Evolutionary conservation across 2,888 invertebrate species (phyloP).

Genomic region (Caenorhabditis panamensis): DNA sequence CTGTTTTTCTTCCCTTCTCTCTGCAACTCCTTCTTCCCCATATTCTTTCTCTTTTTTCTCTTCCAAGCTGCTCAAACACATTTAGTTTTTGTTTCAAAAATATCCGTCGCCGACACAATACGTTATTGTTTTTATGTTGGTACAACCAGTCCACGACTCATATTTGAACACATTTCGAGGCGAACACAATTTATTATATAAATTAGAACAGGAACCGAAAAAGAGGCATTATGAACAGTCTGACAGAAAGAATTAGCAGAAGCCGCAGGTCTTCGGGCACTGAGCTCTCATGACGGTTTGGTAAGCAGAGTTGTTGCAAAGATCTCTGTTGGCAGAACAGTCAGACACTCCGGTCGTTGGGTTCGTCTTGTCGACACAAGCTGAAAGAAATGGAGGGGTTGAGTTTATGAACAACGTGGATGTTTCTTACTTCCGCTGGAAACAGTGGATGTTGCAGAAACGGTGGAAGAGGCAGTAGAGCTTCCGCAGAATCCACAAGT

Average conservation of each 20-base stretch:
- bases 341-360: slow-evolving; percentile 49
- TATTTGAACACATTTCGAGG: slow-evolving; percentile 48
- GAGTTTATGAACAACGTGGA: not conserved
- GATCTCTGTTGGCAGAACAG: slow-evolving; percentile 24
- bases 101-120: slow-evolving; percentile 45
- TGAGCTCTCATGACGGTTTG: slow-evolving; percentile 38
- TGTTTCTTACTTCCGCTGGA: slow-evolving; percentile 31
- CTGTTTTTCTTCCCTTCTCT: slow-evolving; percentile 17
- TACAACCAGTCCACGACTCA: slow-evolving; percentile 24
- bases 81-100: slow-evolving; percentile 55
- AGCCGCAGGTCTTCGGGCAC: slow-evolving; percentile 51
- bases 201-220: slow-evolving; percentile 19
- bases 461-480: slow-evolving; percentile 15
- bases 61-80: slow-evolving; percentile 40
- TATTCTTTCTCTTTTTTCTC: not conserved
- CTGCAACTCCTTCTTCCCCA: slow-evolving; percentile 11
- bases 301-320: slow-evolving; percentile 46
- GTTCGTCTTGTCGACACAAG: slow-evolving; percentile 43
- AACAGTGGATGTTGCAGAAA: slow-evolving; percentile 20
- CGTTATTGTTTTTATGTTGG: slow-evolving; percentile 58
- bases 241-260: slow-evolving; percentile 14
- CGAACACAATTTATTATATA: slow-evolving; percentile 42
- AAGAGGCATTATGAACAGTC: slow-evolving; percentile 16
- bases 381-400: slow-evolving; percentile 22
- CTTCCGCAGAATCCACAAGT: slow-evolving; percentile 57